These are phyloP conservation scores for Dicranocentrus wangi DNA, from an alignment of 2,888 invertebrate species.

Conservation along the genomic window DNA sequence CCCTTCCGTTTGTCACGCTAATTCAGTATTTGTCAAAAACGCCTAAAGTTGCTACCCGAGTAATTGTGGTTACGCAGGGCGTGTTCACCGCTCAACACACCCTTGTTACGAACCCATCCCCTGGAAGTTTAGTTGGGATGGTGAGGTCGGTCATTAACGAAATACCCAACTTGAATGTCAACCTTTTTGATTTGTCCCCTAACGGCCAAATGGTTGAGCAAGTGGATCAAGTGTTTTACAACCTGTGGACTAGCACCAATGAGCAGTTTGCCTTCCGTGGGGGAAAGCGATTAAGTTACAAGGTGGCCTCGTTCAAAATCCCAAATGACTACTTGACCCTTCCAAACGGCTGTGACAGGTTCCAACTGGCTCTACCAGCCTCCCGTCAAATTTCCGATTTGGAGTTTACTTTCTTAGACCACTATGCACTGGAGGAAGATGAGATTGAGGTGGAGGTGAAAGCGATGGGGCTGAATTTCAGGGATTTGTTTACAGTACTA, in stretches of 20 bases:
- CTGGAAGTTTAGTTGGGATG: neutral
- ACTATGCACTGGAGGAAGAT: constrained; percentile 3
- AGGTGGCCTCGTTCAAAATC: neutral
- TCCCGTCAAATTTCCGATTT: constrained; percentile 38
- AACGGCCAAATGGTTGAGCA: neutral
- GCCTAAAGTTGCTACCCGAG: neutral
- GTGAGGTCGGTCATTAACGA: neutral
- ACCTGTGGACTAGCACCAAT: neutral
- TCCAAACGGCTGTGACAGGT: constrained; percentile 36
- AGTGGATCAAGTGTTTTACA: constrained; percentile 9
- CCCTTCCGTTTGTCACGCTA: constrained; percentile 35
- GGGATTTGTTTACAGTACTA: constrained; percentile 50
- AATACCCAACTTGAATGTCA: neutral
- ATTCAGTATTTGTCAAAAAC: too few species aligned
- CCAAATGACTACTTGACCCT: neutral
- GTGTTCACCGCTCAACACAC: neutral
- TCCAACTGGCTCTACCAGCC: constrained; percentile 29
- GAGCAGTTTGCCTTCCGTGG: neutral
- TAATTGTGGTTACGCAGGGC: constrained; percentile 24
- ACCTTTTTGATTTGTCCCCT: constrained; percentile 17
- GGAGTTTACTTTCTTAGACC: constrained; percentile 33
- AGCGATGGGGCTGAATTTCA: constrained; percentile 40
- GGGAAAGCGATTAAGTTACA: neutral
- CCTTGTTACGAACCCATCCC: neutral
- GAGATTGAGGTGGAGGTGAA: constrained; percentile 53